These are phyloP conservation scores for Scomber colias DNA, from an alignment of 2,113 vertebrate species.

Conservation along the genomic window DNA sequence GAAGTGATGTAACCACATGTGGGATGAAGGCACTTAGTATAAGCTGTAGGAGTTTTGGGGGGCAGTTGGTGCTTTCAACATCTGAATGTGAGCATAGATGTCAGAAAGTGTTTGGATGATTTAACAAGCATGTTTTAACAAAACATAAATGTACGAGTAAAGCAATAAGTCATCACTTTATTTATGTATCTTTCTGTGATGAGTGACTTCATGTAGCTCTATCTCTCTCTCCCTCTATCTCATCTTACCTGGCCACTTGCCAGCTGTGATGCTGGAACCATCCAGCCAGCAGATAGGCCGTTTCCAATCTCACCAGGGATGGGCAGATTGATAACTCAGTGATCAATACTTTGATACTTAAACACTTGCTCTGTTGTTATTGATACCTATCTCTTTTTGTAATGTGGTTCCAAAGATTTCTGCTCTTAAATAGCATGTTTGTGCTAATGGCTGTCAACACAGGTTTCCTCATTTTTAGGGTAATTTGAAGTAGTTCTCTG, in stretches of 20 bases:
- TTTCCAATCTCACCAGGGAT: slow-evolving; percentile 70
- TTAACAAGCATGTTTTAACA: neutral
- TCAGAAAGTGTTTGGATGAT: slow-evolving; percentile 16
- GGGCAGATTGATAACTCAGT: slow-evolving; percentile 15
- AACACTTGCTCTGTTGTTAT: slow-evolving; percentile 17
- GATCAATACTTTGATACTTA: slow-evolving; percentile 16
- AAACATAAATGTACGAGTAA: neutral
- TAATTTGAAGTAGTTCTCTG: too few species aligned
- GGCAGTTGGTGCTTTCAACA: slow-evolving; percentile 24
- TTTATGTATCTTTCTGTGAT: slow-evolving; percentile 65
- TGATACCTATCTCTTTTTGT: neutral
- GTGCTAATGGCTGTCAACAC: too few species aligned
- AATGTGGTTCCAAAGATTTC: too few species aligned
- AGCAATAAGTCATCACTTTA: slow-evolving; percentile 3
- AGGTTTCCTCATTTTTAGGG: too few species aligned
- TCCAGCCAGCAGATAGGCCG: slow-evolving; percentile 82
- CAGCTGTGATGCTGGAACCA: slow-evolving; percentile 84
- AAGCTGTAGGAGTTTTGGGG: slow-evolving; percentile 34
- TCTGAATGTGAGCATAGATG: slow-evolving; percentile 20
- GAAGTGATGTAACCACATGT: slow-evolving; percentile 51
- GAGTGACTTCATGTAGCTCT: slow-evolving; percentile 75
- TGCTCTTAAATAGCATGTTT: too few species aligned
- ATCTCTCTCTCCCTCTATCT: slow-evolving; percentile 18
- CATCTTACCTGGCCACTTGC: slow-evolving; percentile 84
- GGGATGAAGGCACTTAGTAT: slow-evolving; percentile 41